Conservation (phyloP, 2,888 invertebrate genomes). For the Eucriotettix oculatus region DNA sequence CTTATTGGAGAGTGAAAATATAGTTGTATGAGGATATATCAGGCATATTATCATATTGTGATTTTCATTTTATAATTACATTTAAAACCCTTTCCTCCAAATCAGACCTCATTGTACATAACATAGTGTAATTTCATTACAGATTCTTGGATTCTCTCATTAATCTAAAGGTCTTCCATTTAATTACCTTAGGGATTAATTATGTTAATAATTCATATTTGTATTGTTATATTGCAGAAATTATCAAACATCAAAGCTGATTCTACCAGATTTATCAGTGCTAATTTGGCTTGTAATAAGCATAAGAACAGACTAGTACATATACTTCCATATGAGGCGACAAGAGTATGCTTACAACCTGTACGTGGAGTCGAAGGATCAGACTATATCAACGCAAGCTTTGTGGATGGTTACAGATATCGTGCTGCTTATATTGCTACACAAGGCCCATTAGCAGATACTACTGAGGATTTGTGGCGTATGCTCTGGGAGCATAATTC, state of each 20-base stretch:
- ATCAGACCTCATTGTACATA: no score
- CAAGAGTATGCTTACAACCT: slow-evolving; percentile 82
- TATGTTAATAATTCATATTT: not conserved
- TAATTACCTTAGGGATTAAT: no score
- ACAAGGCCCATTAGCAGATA: slow-evolving; percentile 95
- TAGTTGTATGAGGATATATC: no score
- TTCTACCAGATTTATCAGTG: slow-evolving; percentile 85
- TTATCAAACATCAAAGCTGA: slow-evolving; percentile 85
- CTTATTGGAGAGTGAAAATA: no score
- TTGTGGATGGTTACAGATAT: slow-evolving; percentile 87
- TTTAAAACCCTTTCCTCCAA: no score
- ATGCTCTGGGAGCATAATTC: slow-evolving; percentile 99
- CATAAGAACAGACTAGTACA: slow-evolving; percentile 97
- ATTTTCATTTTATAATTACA: no score
- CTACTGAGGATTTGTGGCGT: slow-evolving; percentile 97
- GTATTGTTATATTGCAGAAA: slow-evolving; percentile 37
- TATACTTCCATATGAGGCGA: slow-evolving; percentile 92
- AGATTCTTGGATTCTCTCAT: no score
- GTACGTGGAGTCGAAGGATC: slow-evolving; percentile 82
- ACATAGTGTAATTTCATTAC: no score
- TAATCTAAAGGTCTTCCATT: no score
- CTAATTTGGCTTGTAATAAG: slow-evolving; percentile 92
- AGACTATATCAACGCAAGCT: slow-evolving; percentile 97
- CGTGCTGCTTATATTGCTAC: slow-evolving; percentile 92
- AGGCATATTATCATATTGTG: no score